A percentile compares a stretch with the other conserved stretches of the same genome.
Conservation (phyloP, 2,888 invertebrate species). For the Neuroscelio doddi region DNA sequence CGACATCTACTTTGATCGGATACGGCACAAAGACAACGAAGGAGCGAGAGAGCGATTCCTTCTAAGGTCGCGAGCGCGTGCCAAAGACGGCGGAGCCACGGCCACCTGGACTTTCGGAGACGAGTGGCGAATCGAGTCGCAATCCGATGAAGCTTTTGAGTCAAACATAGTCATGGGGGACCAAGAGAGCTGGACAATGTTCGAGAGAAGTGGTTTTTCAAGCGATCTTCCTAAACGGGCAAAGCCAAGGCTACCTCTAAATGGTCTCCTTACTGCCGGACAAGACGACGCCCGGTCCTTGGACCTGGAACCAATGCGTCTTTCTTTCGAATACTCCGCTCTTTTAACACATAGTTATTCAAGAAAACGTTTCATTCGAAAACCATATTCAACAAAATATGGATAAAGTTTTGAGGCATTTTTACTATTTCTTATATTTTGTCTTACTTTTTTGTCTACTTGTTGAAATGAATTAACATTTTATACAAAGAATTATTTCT, state of each 20-base stretch:
- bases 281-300: slow-evolving; percentile 28
- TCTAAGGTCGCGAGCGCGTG: slow-evolving; percentile 60
- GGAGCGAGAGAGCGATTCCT: slow-evolving; percentile 52
- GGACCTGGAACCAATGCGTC: slow-evolving; percentile 25
- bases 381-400: slow-evolving; percentile 42
- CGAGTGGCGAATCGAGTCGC: slow-evolving; percentile 30
- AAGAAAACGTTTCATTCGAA: slow-evolving; percentile 40
- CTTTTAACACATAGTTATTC: slow-evolving; percentile 38
- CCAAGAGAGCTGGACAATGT: slow-evolving; percentile 21
- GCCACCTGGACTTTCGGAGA: slow-evolving; percentile 53
- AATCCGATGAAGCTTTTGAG: slow-evolving; percentile 19
- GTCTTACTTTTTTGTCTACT: too few relatives aligned
- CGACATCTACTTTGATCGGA: slow-evolving; percentile 41
- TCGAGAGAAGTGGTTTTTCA: slow-evolving; percentile 56
- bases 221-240: slow-evolving; percentile 58
- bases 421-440: slow-evolving; percentile 10
- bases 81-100: slow-evolving; percentile 62
- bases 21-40: slow-evolving; percentile 36
- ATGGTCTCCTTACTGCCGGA: slow-evolving; percentile 52
- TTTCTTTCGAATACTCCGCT: slow-evolving; percentile 31
- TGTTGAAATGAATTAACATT: too few relatives aligned
- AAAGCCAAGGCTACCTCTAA: slow-evolving; percentile 67
- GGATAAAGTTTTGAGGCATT: slow-evolving; percentile 21
- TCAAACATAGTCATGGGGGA: slow-evolving; percentile 33
- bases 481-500: too few relatives aligned